phyloP scores from a whole-genome alignment of 1,140 invertebrate genomes.

The Temnothorax longispinosus region DNA sequence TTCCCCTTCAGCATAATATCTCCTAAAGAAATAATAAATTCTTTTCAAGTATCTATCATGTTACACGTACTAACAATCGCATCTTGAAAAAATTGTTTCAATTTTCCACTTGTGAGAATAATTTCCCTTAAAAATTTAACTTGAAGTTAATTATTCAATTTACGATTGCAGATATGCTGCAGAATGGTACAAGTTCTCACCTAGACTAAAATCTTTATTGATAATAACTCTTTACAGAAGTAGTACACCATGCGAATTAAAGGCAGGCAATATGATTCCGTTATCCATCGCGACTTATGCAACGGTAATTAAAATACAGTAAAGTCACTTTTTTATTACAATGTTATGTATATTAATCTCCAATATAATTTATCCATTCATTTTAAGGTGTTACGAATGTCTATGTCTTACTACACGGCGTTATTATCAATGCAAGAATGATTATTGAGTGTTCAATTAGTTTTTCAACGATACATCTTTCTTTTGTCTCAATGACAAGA shows the following conservation, averaged over 20 bases:
- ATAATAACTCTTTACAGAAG: too few species aligned
- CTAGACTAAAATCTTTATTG: too few species aligned
- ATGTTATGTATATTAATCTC: not conserved
- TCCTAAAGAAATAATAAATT: too few species aligned
- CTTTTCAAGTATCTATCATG: too few species aligned
- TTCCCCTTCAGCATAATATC: too few species aligned
- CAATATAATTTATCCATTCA: not conserved
- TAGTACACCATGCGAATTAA: not conserved
- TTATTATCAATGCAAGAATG: conserved; percentile 11
- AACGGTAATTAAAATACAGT: not conserved
- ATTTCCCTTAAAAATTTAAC: too few species aligned
- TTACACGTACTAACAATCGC: too few species aligned
- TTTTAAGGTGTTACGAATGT: conserved; percentile 17
- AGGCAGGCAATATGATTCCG: conserved; percentile 12
- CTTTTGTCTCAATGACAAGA: too few species aligned
- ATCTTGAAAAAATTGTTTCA: too few species aligned
- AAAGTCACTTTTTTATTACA: not conserved
- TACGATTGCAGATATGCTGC: not conserved
- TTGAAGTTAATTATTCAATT: not conserved
- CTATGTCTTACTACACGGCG: conserved; percentile 24
- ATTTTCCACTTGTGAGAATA: too few species aligned
- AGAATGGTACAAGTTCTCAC: too few species aligned
- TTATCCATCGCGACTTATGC: conserved; percentile 21
- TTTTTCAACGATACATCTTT: too few species aligned
- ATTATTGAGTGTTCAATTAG: not conserved